Conservation (phyloP, 2,888 invertebrate species). For the Epinotia brunnichana region DNA sequence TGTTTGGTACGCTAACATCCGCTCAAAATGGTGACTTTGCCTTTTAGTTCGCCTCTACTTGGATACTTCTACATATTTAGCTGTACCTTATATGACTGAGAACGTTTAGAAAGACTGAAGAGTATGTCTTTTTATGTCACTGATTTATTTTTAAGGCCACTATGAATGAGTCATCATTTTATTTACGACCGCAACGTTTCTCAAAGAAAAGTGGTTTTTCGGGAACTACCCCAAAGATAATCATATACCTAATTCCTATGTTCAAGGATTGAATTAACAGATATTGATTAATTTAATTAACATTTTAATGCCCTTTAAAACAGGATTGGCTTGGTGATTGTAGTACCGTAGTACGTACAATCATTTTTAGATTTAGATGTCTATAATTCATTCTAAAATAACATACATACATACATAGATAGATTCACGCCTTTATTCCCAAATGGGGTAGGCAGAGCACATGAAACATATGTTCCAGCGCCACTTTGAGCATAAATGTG, state of each 20-base stretch:
- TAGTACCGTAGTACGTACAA: too few species aligned
- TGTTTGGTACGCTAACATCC: slow-evolving; percentile 80
- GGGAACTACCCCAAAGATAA: background rate
- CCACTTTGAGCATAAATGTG: too few species aligned
- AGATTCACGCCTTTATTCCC: too few species aligned
- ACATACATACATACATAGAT: too few species aligned
- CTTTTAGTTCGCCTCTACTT: slow-evolving; percentile 61
- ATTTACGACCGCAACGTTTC: slow-evolving; percentile 14
- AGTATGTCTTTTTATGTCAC: slow-evolving; percentile 16
- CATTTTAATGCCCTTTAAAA: background rate
- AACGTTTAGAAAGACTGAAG: background rate
- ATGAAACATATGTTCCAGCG: too few species aligned
- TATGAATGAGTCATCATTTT: slow-evolving; percentile 40
- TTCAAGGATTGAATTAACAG: background rate
- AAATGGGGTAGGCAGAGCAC: too few species aligned
- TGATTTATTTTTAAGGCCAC: slow-evolving; percentile 17
- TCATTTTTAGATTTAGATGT: too few species aligned
- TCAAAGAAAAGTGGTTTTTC: background rate
- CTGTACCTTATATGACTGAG: background rate
- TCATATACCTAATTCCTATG: background rate
- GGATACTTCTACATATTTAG: slow-evolving; percentile 25
- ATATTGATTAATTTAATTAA: background rate
- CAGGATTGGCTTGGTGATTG: background rate
- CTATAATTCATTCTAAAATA: too few species aligned
- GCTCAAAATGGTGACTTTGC: slow-evolving; percentile 87